These are phyloP conservation scores for Nephrotoma guestfalica DNA, from an alignment of 2,888 invertebrate species.

Conservation along the genomic window DNA sequence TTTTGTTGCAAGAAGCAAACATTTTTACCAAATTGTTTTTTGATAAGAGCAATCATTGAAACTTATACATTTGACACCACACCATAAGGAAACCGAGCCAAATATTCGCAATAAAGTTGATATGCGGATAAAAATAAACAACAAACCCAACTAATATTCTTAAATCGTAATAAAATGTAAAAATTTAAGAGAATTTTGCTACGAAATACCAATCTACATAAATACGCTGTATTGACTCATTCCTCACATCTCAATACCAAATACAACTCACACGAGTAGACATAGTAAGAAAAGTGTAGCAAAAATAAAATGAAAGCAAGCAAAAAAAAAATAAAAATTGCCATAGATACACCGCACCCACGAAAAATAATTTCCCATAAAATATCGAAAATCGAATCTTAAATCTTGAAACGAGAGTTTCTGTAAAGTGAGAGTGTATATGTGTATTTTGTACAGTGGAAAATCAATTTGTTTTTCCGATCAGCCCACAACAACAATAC, in stretches of 20 bases:
- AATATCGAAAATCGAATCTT: background rate
- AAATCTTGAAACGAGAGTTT: background rate
- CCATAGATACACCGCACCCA: background rate
- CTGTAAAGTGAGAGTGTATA: background rate
- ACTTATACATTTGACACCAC: too few species aligned
- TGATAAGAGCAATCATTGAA: too few species aligned
- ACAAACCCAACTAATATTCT: background rate
- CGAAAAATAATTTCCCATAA: background rate
- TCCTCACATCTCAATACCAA: background rate
- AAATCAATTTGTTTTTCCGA: background rate
- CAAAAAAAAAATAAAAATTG: background rate
- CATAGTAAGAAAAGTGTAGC: background rate
- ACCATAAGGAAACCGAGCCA: too few species aligned
- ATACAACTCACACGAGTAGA: background rate
- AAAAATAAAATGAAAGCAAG: background rate
- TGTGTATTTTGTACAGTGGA: background rate
- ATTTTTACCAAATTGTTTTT: too few species aligned
- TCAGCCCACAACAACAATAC: background rate
- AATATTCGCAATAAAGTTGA: background rate
- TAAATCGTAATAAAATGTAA: background rate
- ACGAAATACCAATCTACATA: background rate
- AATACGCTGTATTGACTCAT: background rate
- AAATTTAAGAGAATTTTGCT: background rate
- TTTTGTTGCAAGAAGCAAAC: too few species aligned
- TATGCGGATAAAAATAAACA: background rate